Base-by-base conservation (phyloP, 2,113 vertebrate species). In the Carlito syrichta region DNA sequence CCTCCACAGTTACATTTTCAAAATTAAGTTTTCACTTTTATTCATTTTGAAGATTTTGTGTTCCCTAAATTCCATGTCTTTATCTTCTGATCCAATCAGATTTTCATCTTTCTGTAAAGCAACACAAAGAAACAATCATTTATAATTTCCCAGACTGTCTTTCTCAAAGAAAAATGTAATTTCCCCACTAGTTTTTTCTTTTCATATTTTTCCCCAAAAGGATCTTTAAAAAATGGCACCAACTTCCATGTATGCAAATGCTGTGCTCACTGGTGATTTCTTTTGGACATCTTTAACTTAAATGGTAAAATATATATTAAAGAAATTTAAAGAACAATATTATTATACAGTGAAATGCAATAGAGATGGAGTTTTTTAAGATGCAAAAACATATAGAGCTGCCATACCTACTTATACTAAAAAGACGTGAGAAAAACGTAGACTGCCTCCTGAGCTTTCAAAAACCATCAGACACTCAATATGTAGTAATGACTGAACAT, bases 401-500 rank as follows among this genome's bases (percentile, higher is more conserved):
- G 96, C 88, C 95, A 97, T 91, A 86, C 38, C 63, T 91, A 77
- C 74, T 91, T 96, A 84, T 68, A 69, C 87, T 96, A 89, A 95
- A 97, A 96, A 97, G 93, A 95, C 96, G 83, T 91, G 89, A 95
- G 77, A 97, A 97, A 66, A 68, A 95, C 69, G 94, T 56, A 93
- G 91, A 98, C 96, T 96, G 79, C 89, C 86, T 97, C 78, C 79
- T 0, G 7, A 98, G 97, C 92, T 97, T 97, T 98, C 92, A 92
- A 86, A 98, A 98, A 97, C 97, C 96, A 97, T 97, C 96, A 98
- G 95, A 96, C 92, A 92, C 32, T 98, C 97, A 98, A 97, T 98
- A 93, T 0, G 95, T 91, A 94, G 95, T 98, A 97, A 98, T 98
- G 97, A 98, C 89, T 93, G 97, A 98, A 97, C 96, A 91, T 68